Evolutionary conservation across 64 coral and sea anemone genomes (phyloP), one percentile per base, ranked within the genome.

Genomic region (Acropora yongei): DNA sequence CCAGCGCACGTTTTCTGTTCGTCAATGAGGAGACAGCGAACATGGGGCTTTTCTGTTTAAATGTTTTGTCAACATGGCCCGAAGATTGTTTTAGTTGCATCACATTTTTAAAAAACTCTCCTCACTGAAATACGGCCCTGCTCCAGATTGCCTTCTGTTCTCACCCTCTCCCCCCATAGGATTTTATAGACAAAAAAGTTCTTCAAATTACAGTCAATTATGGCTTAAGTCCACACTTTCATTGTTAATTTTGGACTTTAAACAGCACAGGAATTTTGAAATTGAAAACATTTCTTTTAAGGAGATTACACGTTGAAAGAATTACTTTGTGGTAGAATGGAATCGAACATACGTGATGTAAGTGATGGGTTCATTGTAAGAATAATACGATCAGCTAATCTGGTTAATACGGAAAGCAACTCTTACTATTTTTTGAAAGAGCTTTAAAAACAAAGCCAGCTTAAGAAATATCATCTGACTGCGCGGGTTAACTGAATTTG

Each of bases 301-400:
- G 68, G 13, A n/a, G 68, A 17, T 30, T 30, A 30, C 67, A 42
- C n/a, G 71, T 7, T 30, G 71, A 42, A 30, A 30, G 68, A 72
- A 72, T n/a, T 30, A 18, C 49, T 78, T 49, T 48, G 44, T 48
- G 75, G 75, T 5, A 45, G 44, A 76, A 6, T 46, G 43, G 10
- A 42, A 41, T 44, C 41, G 74, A 78, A 78, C 43, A 46, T 78
- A 17, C 75, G 45, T 78, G 75, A 45, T 14, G 75, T 45, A 48
- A 13, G 16, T 48, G 45, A n/a, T 71, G 68, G 18, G 17, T 71
- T 49, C 5, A 78, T 78, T 48, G 13, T 12, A 78, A 17, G 14
- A 14, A 78, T 48, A 78, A 47, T 48, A 3, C 75, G 11, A 76
- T 76, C 75, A 78, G 75, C 75, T 78, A 17, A 78, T 12, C 45